Evolutionary conservation across 2,797 vertebrate genomes (phyloP).

Genomic region (Babyrousa celebensis): DNA sequence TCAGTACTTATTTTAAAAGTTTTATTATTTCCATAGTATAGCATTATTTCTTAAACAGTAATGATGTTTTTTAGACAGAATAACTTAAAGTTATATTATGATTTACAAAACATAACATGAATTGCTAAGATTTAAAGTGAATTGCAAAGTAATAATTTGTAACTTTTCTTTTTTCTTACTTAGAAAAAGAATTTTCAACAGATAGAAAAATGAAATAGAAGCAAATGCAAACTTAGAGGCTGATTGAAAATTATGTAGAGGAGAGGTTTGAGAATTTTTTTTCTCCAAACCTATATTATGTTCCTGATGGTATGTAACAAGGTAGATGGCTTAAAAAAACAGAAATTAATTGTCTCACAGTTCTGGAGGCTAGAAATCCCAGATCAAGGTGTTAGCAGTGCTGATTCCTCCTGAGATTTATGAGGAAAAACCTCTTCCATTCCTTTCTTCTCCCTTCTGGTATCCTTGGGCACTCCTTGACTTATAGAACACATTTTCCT

Average conservation of each 20-base stretch:
- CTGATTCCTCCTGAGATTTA: background rate
- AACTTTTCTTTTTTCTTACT: background rate
- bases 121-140: slow-evolving; percentile 40
- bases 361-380: background rate
- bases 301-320: background rate
- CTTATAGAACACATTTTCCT: background rate
- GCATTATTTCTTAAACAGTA: slow-evolving; percentile 20
- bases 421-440: background rate
- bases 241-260: background rate
- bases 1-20: slow-evolving; percentile 39
- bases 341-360: background rate
- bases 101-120: background rate
- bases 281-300: background rate
- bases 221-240: background rate
- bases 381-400: background rate
- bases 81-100: background rate
- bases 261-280: background rate
- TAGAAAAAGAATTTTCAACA: background rate
- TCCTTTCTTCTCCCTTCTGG: background rate
- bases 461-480: background rate
- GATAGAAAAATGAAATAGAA: background rate
- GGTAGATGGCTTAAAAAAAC: background rate
- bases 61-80: background rate
- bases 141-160: slow-evolving; percentile 11
- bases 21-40: background rate